Evolutionary conservation across 2,113 vertebrate genomes (phyloP), one percentile per base, ranked within the genome.

Genomic region (Thalassoma bifasciatum): DNA sequence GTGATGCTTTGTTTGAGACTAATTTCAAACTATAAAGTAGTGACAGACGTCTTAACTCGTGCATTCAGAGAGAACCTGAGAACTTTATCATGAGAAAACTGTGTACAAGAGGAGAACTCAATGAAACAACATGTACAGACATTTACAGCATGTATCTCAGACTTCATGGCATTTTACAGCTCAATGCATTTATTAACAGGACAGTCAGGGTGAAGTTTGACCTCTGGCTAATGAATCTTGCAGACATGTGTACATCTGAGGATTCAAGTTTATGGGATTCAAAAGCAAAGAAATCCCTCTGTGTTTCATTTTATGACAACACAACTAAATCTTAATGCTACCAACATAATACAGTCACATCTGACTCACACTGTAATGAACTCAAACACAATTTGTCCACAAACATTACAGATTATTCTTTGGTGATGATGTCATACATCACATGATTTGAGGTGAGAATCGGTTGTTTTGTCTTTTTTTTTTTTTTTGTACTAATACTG

Each of bases 41-140:
- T 44, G 24, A 73, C 47, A 64, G 24, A 66, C 16, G 17, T 64
- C 36, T 70, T 21, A 64, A 68, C 37, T 58, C 14, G 60, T 77
- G 34, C 26, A 75, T 49, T 49, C 46, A 49, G 58, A 66, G 16
- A 51, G 75, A 79, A 88, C 86, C 88, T 90, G 88, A 90, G 86
- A 77, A 83, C 46, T 82, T 58, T 50, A 74, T 79, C 42, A 16
- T 75, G 53, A 59, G 53, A 66, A 77, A 52, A 49, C 65, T 30
- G 30, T 68, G 38, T 13, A 66, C 72, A 82, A 61, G 68, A 65
- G 62, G 47, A 34, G 67, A 75, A 66, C 30, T 12, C 44, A 40
- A 36, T 60, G 16, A 21, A 71, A 69, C 19, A 58, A 51, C 24
- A 64, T 60, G 52, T 47, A 66, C 64, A 79, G 47, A 75, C 26